Percentiles rank a stretch among this genome's conserved stretches.
These are phyloP conservation scores for Hemicrepidius hirtus DNA, from an alignment of 2,888 invertebrate genomes.

Conservation along the genomic window DNA sequence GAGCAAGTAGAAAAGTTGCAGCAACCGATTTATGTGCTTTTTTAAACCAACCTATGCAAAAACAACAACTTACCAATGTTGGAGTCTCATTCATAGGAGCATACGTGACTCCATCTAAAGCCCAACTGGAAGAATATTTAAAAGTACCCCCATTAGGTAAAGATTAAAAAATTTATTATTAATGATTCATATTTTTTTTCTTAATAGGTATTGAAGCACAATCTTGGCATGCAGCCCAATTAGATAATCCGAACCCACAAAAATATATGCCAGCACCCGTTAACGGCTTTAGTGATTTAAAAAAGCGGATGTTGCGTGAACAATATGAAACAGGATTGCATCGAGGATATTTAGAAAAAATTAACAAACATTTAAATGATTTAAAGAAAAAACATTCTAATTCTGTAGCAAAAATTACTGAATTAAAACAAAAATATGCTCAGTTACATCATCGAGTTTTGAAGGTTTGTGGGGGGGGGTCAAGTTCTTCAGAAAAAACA, in stretches of 20 bases:
- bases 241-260: conserved; percentile 94
- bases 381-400: conserved; percentile 88
- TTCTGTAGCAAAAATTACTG: conserved; percentile 86
- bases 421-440: conserved; percentile 86
- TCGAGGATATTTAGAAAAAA: conserved; percentile 85
- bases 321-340: conserved; percentile 89
- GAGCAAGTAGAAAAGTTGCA: conserved; percentile 80
- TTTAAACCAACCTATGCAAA: conserved; percentile 82
- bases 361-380: conserved; percentile 84
- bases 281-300: conserved; percentile 89
- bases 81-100: conserved; percentile 83
- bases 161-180: too few relatives aligned
- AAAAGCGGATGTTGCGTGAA: conserved; percentile 89
- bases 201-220: conserved; percentile 92
- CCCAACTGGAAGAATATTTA: conserved; percentile 90
- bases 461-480: conserved; percentile 74
- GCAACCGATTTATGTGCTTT: conserved; percentile 83
- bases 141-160: conserved; percentile 89
- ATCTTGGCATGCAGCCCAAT: conserved; percentile 96
- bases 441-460: conserved; percentile 89
- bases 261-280: conserved; percentile 95
- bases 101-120: conserved; percentile 84
- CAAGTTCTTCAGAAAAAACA: not conserved
- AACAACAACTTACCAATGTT: conserved; percentile 82
- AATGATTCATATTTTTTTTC: too few relatives aligned